phyloP scores from a whole-genome alignment of 2,888 invertebrate species.

The Xestobium rufovillosum region DNA sequence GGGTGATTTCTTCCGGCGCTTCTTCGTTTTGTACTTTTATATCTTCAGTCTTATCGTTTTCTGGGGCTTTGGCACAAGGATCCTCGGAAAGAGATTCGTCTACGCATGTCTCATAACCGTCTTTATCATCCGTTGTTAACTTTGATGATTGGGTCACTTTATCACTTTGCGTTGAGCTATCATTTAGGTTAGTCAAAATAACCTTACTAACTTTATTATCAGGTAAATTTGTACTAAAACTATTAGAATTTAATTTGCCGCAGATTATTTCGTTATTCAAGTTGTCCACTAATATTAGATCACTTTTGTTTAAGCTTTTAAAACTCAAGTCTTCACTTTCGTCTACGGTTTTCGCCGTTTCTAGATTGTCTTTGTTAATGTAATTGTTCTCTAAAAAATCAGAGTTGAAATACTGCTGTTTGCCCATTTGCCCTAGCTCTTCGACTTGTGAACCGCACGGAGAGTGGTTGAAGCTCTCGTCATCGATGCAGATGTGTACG shows the following conservation, averaged over 20 bases:
- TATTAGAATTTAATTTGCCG: background rate
- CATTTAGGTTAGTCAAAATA: no score
- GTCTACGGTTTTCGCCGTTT: conserved; percentile 22
- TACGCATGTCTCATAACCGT: conserved; percentile 53
- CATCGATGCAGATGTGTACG: conserved; percentile 55
- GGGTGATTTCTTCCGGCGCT: conserved; percentile 24
- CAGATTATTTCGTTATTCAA: background rate
- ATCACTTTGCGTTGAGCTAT: conserved; percentile 28
- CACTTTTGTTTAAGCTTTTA: conserved; percentile 32
- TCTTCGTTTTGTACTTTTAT: conserved; percentile 24
- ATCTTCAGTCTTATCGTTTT: conserved; percentile 12
- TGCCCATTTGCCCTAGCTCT: conserved; percentile 30
- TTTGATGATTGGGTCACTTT: conserved; percentile 21
- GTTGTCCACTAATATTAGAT: background rate
- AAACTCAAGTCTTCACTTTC: conserved; percentile 36
- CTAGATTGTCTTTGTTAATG: conserved; percentile 11
- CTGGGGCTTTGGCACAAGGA: conserved; percentile 16
- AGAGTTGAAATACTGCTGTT: conserved; percentile 7
- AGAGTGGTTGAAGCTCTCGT: conserved; percentile 43
- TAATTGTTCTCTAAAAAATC: conserved; percentile 9
- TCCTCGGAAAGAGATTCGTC: conserved; percentile 51
- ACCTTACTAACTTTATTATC: no score
- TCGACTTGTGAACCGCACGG: conserved; percentile 34
- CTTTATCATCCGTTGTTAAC: conserved; percentile 5
- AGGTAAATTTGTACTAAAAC: background rate